These are phyloP conservation scores for Piscicola geometra DNA, from an alignment of 2,888 invertebrate species.

Conservation along the genomic window DNA sequence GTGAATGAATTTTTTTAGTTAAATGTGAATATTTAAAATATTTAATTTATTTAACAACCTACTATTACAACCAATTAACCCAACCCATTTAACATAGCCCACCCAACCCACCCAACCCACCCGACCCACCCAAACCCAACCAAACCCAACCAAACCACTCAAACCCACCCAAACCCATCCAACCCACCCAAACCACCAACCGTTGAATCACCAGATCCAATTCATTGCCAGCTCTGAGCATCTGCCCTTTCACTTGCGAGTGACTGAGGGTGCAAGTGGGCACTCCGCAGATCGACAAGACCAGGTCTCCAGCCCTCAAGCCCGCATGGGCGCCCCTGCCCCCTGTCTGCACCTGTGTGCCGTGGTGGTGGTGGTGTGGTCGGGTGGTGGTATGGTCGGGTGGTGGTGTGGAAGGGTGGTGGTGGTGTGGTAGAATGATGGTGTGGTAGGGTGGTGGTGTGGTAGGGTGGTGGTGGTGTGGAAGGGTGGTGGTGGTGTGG, in stretches of 20 bases:
- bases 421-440: not conserved
- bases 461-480: not conserved
- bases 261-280: conserved; percentile 41
- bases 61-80: too few species aligned
- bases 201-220: conserved; percentile 45
- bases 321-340: conserved; percentile 41
- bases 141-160: not conserved
- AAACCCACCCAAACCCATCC: not conserved
- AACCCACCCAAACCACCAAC: conserved; percentile 34
- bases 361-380: not conserved
- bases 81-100: too few species aligned
- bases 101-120: too few species aligned
- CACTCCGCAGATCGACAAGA: conserved; percentile 44
- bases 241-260: conserved; percentile 45
- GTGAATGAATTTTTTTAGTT: too few species aligned
- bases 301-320: conserved; percentile 42
- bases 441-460: not conserved
- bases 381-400: too few species aligned
- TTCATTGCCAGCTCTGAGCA: conserved; percentile 47
- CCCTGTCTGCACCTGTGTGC: conserved; percentile 38
- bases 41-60: too few species aligned
- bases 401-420: too few species aligned
- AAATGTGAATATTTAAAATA: too few species aligned
- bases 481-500: not conserved
- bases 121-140: too few species aligned